Evolutionary conservation across 92 coral and sea anemone genomes (phyloP), one percentile per base, ranked within the genome.

Genomic region (Phenganax subtilis): DNA sequence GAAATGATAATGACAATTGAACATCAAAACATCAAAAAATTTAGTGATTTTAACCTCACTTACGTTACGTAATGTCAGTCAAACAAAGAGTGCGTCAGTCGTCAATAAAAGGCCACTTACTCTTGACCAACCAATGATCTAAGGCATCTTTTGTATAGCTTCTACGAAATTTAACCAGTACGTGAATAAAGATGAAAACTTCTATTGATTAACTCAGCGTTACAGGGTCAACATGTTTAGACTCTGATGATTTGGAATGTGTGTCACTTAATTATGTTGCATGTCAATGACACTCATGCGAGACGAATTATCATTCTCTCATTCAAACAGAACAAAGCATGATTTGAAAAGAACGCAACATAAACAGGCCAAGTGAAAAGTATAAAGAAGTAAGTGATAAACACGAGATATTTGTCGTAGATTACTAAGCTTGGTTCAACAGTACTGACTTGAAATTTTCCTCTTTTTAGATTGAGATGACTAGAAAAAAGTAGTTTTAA

Each of bases 271-370:
- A 52, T 57, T 76, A 57, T 15, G 31, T 17, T 57, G 37, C 53
- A 30, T 76, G 53, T 28, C 70, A 58, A 12, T 76, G 71, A 58
- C 69, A 59, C 15, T 76, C 54, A 76, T 30, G 81, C 81, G 69
- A 76, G 37, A 76, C 81, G 56, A 76, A 57, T 76, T 59, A 57
- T 44, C 53, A 76, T 59, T 30, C 73, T 37, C 58, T 37, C 47
- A 5, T 37, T 37, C 47, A 37, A 37, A 37, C 47, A 37, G 55
- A 57, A 20, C 54, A 76, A 55, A 75, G 80, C 52, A 30, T 4
- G 67, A 44, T 54, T 55, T 56, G 63, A 55, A 73, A 73, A 28
- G 61, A 73, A 73, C 12, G 59, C 63, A 56, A 75, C 66, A 75
- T 14, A 52, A 73, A 55, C 61, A 37, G 0, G 61, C 58, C 44